Conservation (phyloP, 2,113 vertebrate genomes). For the Pituophis catenifer region DNA sequence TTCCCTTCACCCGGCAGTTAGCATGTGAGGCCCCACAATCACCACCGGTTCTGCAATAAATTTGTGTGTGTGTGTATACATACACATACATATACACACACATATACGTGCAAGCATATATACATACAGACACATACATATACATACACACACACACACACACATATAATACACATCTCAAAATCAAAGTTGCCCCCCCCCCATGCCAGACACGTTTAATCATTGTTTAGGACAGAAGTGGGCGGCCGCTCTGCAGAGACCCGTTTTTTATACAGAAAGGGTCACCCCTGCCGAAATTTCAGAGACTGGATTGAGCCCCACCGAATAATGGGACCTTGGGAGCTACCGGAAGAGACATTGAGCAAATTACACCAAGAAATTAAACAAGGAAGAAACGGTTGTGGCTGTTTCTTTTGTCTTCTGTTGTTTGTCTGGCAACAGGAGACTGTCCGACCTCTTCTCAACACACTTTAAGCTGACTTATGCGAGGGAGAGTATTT, state of each 20-base stretch:
- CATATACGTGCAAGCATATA: not conserved
- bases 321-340: constrained; percentile 1
- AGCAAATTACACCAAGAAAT: not conserved
- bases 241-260: not conserved
- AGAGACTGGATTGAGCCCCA: not conserved
- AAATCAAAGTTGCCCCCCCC: not conserved
- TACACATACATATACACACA: not conserved
- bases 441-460: not conserved
- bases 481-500: not conserved
- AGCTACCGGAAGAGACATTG: not conserved
- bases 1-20: not conserved
- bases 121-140: not conserved
- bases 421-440: constrained; percentile 19
- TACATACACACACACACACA: not conserved
- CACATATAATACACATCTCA: not conserved
- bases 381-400: constrained; percentile 22
- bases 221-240: not conserved
- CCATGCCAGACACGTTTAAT: not conserved
- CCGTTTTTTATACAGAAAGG: not conserved
- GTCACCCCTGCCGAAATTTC: not conserved
- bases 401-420: constrained; percentile 44
- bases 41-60: not conserved
- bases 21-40: not conserved
- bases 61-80: not conserved
- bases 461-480: constrained; percentile 7